Conservation (phyloP, 2,888 invertebrate genomes). For the Drosophila hawaiiensis region DNA sequence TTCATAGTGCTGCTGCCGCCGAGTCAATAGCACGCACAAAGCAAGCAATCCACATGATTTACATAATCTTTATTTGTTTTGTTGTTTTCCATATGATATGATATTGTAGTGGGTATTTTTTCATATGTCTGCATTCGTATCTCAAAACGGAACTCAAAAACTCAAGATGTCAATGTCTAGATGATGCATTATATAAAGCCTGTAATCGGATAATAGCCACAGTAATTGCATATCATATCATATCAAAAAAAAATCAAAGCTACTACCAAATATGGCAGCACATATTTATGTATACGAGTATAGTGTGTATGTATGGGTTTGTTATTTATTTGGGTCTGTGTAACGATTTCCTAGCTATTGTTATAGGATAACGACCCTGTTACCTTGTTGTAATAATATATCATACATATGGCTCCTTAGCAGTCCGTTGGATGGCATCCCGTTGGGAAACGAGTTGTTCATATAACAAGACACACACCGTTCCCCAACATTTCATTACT, state of each 20-base stretch:
- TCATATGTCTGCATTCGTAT: slow-evolving; percentile 11
- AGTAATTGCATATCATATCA: slow-evolving; percentile 31
- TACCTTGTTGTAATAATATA: slow-evolving; percentile 56
- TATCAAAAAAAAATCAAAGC: slow-evolving; percentile 12
- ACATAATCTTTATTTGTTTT: slow-evolving; percentile 49
- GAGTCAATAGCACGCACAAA: slow-evolving; percentile 48
- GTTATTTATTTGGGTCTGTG: slow-evolving; percentile 58
- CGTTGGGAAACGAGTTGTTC: slow-evolving; percentile 76
- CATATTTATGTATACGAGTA: neutral
- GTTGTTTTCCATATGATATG: neutral
- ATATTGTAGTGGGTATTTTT: slow-evolving; percentile 11
- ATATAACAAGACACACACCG: slow-evolving; percentile 62
- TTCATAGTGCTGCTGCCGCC: slow-evolving; percentile 36
- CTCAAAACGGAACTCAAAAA: slow-evolving; percentile 13
- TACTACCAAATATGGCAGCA: slow-evolving; percentile 3
- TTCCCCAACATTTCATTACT: slow-evolving; percentile 76
- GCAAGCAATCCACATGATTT: slow-evolving; percentile 46
- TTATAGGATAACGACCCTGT: slow-evolving; percentile 76
- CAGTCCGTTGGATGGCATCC: slow-evolving; percentile 29
- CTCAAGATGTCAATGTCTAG: slow-evolving; percentile 34
- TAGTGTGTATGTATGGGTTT: slow-evolving; percentile 7
- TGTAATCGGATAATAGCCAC: slow-evolving; percentile 8
- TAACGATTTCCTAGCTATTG: slow-evolving; percentile 74
- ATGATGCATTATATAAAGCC: slow-evolving; percentile 40
- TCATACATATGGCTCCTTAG: slow-evolving; percentile 47